These are phyloP conservation scores for Galerucella nymphaeae DNA, from an alignment of 2,888 invertebrate species.

Conservation along the genomic window DNA sequence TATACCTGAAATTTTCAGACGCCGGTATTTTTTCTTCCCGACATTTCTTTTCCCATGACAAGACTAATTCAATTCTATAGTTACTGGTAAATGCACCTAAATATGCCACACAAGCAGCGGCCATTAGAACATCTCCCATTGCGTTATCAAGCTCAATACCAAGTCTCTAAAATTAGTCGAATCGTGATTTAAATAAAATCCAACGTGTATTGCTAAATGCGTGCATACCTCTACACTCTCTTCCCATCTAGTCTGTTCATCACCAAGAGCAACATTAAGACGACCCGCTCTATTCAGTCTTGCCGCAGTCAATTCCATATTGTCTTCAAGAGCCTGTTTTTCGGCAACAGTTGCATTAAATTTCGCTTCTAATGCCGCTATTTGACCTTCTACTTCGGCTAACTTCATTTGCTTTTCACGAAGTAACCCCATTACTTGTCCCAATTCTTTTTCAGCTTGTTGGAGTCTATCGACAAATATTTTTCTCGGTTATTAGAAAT, in stretches of 20 bases:
- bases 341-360: constrained; percentile 80
- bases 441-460: constrained; percentile 81
- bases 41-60: constrained; percentile 76
- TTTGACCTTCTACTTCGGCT: constrained; percentile 82
- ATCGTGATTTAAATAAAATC: background rate
- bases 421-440: constrained; percentile 79
- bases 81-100: constrained; percentile 87
- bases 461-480: constrained; percentile 70
- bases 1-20: constrained; percentile 73
- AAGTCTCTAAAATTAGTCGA: constrained; percentile 66
- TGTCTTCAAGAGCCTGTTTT: constrained; percentile 78
- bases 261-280: constrained; percentile 86
- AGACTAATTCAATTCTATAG: constrained; percentile 76
- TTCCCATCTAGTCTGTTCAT: constrained; percentile 89
- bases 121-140: constrained; percentile 87
- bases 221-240: constrained; percentile 73
- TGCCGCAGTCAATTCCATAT: constrained; percentile 81
- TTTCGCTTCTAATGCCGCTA: constrained; percentile 68
- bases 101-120: constrained; percentile 90
- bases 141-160: constrained; percentile 77
- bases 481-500: background rate
- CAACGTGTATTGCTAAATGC: background rate
- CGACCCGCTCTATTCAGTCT: constrained; percentile 85
- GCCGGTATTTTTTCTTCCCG: constrained; percentile 75
- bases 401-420: constrained; percentile 84